Percentiles rank a stretch among this genome's conserved stretches.
Evolutionary conservation across 2,888 invertebrate genomes (phyloP).

Genomic region (Nephrotoma flavescens): DNA sequence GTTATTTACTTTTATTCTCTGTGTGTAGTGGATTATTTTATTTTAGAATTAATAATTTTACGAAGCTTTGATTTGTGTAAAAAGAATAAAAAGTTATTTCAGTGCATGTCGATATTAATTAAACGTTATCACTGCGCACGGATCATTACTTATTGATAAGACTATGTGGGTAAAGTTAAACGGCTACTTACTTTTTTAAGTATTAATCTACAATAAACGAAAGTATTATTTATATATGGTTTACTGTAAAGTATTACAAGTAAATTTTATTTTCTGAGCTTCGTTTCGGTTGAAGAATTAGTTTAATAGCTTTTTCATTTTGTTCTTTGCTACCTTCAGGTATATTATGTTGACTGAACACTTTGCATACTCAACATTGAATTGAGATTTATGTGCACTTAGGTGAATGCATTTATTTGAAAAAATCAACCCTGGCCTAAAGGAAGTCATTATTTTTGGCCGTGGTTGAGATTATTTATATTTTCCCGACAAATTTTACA

Average conservation of each 20-base stretch:
- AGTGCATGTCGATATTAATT: not conserved
- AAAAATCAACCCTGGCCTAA: no score
- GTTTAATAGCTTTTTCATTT: not conserved
- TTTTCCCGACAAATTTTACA: no score
- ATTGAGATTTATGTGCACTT: not conserved
- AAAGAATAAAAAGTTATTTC: not conserved
- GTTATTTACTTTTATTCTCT: not conserved
- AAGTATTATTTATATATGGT: not conserved
- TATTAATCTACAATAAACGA: not conserved
- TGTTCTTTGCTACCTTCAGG: not conserved
- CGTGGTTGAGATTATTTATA: no score
- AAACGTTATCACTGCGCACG: not conserved
- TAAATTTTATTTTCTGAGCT: not conserved
- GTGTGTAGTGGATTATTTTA: not conserved
- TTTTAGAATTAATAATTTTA: not conserved
- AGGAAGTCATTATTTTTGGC: no score
- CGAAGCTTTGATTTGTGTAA: not conserved
- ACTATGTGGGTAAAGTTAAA: not conserved
- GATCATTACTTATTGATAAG: not conserved
- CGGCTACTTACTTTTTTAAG: not conserved
- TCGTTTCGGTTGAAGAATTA: not conserved
- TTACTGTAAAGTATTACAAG: not conserved
- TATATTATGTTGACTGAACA: not conserved
- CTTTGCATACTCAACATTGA: not conserved
- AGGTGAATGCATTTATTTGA: not conserved